These are phyloP conservation scores for Bubo blakistoni DNA, from an alignment of 2,113 vertebrate species.

Conservation along the genomic window DNA sequence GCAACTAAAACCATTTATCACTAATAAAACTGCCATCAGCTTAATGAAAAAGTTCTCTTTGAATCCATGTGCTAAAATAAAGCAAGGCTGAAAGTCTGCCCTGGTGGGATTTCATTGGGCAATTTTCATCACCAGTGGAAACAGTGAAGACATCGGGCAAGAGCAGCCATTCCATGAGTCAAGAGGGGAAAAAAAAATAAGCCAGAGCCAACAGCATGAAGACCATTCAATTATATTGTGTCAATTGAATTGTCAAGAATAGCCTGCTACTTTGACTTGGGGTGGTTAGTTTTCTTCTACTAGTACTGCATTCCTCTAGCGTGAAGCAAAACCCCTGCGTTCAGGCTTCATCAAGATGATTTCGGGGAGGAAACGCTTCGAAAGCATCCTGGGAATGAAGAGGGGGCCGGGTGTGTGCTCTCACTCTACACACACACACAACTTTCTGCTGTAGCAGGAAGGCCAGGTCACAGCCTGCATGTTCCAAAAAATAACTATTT, in stretches of 20 bases:
- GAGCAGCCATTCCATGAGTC: not conserved
- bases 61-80: not conserved
- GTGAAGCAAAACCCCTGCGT: not conserved
- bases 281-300: not conserved
- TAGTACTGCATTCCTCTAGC: not conserved
- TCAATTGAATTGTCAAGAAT: not conserved
- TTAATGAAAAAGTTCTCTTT: not conserved
- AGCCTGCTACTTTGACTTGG: not conserved
- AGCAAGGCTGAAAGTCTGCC: not conserved
- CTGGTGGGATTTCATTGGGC: not conserved
- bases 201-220: not conserved
- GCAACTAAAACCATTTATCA: not conserved
- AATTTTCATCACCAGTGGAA: not conserved
- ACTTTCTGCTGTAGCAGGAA: not conserved
- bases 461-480: not conserved
- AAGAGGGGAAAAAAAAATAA: not conserved
- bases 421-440: not conserved
- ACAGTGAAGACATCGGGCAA: not conserved
- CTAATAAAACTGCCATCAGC: not conserved
- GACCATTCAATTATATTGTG: not conserved
- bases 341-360: not conserved
- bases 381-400: conserved; percentile 33
- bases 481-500: not conserved
- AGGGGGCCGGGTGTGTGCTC: not conserved
- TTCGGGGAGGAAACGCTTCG: not conserved